Evolutionary conservation across 2,113 vertebrate species (phyloP), one percentile per base, ranked within the genome.

Genomic region (Ceratotherium simum): DNA sequence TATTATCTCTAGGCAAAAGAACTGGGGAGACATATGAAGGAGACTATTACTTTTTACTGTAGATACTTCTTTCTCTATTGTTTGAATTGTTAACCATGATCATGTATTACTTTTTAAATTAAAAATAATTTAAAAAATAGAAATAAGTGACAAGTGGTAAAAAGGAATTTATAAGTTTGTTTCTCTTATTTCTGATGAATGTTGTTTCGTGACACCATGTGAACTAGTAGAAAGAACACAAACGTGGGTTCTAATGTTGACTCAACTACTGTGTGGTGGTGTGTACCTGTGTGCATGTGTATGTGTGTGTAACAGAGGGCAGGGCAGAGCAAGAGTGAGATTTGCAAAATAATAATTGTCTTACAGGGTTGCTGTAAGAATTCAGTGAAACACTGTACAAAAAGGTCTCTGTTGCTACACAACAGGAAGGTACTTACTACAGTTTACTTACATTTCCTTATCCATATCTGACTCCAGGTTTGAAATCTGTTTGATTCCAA

Each of bases 401-500:
- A 81, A 95, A 67, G 18, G 11, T 80, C 72, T 95, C 64, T 48
- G n/a, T n/a, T n/a, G 76, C 42, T 78, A 39, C 16, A 78, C 13
- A 72, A 46, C 58, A 72, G 60, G 39, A 8, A 85, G 20, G n/a
- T 8, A 65, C 8, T 67, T n/a, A 72, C 11, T 67, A 39, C 18
- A 75, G 25, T 81, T 86, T 81, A 91, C n/a, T 78, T 39, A 62
- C 14, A 90, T 85, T 90, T 93, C 33, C 13, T 60, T 87, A 56
- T 27, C 36, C 36, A 54, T 78, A 83, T 82, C 29, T 42, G 9
- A 67, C 51, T 81, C 51, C 42, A 83, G 42, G 18, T 82, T 91
- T 91, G 69, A 88, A 96, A 82, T 79, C 51, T 90, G 60, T 95
- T 89, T 89, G 67, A 91, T 70, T 91, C 51, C 60, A 94, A 31